Percentiles rank a stretch among this genome's conserved stretches.
Evolutionary conservation across 2,888 invertebrate genomes (phyloP).

Genomic region (Parnassius glacialis): DNA sequence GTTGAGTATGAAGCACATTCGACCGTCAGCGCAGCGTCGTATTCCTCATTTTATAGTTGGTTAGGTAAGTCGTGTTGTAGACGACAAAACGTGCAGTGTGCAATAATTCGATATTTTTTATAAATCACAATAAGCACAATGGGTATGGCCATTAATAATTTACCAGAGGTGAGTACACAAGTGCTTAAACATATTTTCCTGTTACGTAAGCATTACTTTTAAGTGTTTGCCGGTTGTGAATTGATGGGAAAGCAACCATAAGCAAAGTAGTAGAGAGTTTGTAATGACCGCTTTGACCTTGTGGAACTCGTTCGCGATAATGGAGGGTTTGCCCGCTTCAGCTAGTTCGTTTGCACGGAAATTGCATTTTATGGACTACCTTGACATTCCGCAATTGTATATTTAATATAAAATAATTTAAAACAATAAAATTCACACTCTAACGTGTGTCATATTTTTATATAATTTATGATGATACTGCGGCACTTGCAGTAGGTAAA

Average conservation of each 20-base stretch:
- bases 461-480: too few relatives aligned
- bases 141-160: slow-evolving; percentile 72
- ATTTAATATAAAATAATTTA: not conserved
- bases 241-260: slow-evolving; percentile 70
- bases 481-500: too few relatives aligned
- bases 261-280: slow-evolving; percentile 51
- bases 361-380: slow-evolving; percentile 40
- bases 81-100: slow-evolving; percentile 46
- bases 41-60: slow-evolving; percentile 66
- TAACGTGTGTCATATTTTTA: too few relatives aligned
- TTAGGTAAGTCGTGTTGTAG: slow-evolving; percentile 65
- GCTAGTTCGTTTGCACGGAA: slow-evolving; percentile 48
- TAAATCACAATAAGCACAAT: slow-evolving; percentile 49
- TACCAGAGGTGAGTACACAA: slow-evolving; percentile 62
- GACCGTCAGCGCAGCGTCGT: slow-evolving; percentile 52
- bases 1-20: slow-evolving; percentile 42
- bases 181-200: slow-evolving; percentile 27
- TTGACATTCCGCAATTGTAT: slow-evolving; percentile 14
- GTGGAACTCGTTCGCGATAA: slow-evolving; percentile 77
- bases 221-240: slow-evolving; percentile 54
- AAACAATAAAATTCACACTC: not conserved
- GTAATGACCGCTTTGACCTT: slow-evolving; percentile 81
- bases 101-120: slow-evolving; percentile 38
- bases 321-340: slow-evolving; percentile 56
- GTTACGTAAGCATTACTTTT: slow-evolving; percentile 33